Evolutionary conservation across 1,140 invertebrate genomes (phyloP), one percentile per base, ranked within the genome.

Genomic region (Belonocnema kinseyi): DNA sequence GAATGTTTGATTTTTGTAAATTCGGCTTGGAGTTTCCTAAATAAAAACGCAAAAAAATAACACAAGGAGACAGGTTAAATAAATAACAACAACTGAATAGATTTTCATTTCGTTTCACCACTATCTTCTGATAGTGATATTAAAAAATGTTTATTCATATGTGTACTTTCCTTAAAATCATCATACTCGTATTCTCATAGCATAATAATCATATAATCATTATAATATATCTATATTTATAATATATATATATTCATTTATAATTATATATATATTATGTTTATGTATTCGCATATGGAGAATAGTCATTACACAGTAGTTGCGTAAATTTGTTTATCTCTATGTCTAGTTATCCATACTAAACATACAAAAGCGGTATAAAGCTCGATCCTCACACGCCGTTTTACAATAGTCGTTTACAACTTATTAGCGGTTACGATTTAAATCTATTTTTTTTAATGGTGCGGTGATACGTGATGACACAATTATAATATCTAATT

Each of bases 111-210:
- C 85, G 86, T 89, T 88, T 89, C 84, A 88, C 88, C 90, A 89
- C 80, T 89, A 81, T 90, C 86, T 87, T 86, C 87, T 83, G 85
- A 90, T 87, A 90, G 78, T 87, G 89, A 88, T 82, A 88, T 90
- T 88, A 90, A 91, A 91, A 91, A 91, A 88, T 88, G 88, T 90
- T 90, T 88, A 90, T 90, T 90, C 88, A 89, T 91, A 90, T 89
- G 88, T 90, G 90, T 91, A 91, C 89, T 90, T 91, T 91, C 87
- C 89, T 91, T 90, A 90, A 91, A 90, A 89, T 90, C 88, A 88
- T 90, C 87, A 85, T 91, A 90, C 87, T 91, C 88, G 85, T 90
- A 90, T 87, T 90, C 83, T 88, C 87, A 84, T 88, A 90, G 89
- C 88, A 81, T 88, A 89, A 89, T 90, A 89, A 90, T 91, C 85